Percentiles rank a stretch among this genome's conserved stretches.
phyloP scores from a whole-genome alignment of 1,140 invertebrate genomes.

The Eumaeus atala region DNA sequence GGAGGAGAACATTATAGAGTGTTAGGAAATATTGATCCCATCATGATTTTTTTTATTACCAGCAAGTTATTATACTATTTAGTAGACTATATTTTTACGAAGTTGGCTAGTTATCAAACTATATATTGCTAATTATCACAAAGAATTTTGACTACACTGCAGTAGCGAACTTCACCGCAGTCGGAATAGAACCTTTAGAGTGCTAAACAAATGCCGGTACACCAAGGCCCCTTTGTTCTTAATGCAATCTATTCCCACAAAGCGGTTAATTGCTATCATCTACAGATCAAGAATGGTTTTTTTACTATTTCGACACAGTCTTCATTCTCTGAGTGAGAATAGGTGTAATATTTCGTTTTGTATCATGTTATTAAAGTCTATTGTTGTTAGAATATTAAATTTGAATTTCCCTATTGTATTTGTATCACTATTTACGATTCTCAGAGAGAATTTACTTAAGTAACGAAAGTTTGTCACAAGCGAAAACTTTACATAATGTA shows the following conservation, averaged over 20 bases:
- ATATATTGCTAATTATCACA: too few relatives aligned
- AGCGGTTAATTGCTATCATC: conserved; percentile 57
- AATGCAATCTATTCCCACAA: conserved; percentile 60
- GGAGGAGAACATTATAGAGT: too few relatives aligned
- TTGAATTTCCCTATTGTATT: conserved; percentile 10
- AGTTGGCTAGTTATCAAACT: too few relatives aligned
- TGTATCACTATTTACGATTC: background rate
- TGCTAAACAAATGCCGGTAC: conserved; percentile 32
- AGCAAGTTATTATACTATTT: too few relatives aligned
- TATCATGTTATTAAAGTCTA: conserved; percentile 17
- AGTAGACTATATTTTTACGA: too few relatives aligned
- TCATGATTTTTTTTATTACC: too few relatives aligned
- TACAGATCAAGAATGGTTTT: conserved; percentile 50
- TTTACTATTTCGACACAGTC: conserved; percentile 56
- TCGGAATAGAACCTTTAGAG: conserved; percentile 10
- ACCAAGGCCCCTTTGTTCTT: conserved; percentile 61
- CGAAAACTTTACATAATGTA: background rate
- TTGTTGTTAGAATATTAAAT: conserved; percentile 20
- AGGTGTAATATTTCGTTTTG: conserved; percentile 28
- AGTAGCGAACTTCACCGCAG: background rate
- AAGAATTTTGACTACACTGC: too few relatives aligned
- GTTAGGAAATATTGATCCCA: too few relatives aligned
- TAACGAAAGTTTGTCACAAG: conserved; percentile 6
- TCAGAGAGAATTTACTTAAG: background rate
- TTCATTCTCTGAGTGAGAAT: conserved; percentile 38